Evolutionary conservation across 2,113 vertebrate genomes (phyloP), one percentile per base, ranked within the genome.

Genomic region (Vicugna pacos): DNA sequence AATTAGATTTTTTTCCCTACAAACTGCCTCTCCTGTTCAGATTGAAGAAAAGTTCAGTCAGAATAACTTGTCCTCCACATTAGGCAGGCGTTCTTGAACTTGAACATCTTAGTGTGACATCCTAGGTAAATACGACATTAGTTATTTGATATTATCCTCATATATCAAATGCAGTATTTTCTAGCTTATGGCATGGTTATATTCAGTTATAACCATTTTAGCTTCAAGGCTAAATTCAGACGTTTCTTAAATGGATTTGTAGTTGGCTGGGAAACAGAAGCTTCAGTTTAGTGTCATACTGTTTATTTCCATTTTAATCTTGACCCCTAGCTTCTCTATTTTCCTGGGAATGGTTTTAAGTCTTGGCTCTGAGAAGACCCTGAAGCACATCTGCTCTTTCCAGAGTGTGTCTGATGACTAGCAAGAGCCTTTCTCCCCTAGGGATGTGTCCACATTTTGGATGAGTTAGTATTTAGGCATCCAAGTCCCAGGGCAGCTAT

Each of bases 391-490:
- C 22, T 93, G 75, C 24, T 46, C 30, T 89, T 97, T 70, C 38
- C 20, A 46, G 72, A 58, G 30, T 56, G 26, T 81, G 56, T 35
- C 83, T 87, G 60, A 50, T 32, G 69, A 77, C 82, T 54, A 95
- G 50, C 26, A 54, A 73, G 80, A 90, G 22, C 46, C 15, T 67
- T 93, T 84, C 35, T 80, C 35, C 38, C 35, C 38, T 32, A 73
- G 75, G 19, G 22, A 42, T 58, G 17, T 60, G 58, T 86, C 83
- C 83, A 48, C 60, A 48, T 95, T 96, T 90, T 65, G 82, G 46
- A 90, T 88, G 90, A 94, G 20, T 97, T 96, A 62, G 75, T 89
- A 35, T 83, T 90, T 96, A 95, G 96, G 54, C 42, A 16, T 94
- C 72, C 58, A 58, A 20, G 38, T 85, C 65, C 54, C 70, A 75